Base-by-base conservation (phyloP, 2,888 invertebrate species). In the Papilio protenor region DNA sequence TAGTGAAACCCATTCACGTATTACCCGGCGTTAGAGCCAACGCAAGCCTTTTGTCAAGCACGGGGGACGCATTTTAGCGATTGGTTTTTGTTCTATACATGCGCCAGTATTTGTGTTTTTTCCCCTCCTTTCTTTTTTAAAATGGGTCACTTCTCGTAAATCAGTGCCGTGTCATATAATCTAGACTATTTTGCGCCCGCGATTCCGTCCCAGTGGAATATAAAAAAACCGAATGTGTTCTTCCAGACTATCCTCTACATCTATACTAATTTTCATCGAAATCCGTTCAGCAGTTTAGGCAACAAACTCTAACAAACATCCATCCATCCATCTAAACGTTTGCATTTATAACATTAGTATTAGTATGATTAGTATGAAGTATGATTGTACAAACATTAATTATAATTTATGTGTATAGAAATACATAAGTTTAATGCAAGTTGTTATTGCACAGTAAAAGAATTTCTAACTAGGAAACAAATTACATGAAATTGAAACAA, bases 11-110 rank as follows among this genome's bases (percentile, higher is more conserved):
- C 40, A 33, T 66, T 66, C 66, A n/a, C 66, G 66, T 66, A 66
- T 64, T 66, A 64, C n/a, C n/a, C 64, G 64, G n/a, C 40, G 66
- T 40, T n/a, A 18, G 40, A 66, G 66, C 66, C 10, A 66, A 64
- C 27, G 16, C 61, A 64, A 33, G 40, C 66, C 66, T 66, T 66
- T 66, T 66, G 66, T 66, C 0, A n/a, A 40, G 2, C 66, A 66
- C 66, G n/a, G 66, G 66, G 66, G 66, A 66, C 66, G 66, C 66
- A 40, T 66, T 66, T 66, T 66, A 66, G 66, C 66, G 66, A 66
- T 66, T 66, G 66, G 66, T 66, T 66, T 66, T 66, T 66, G 66
- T 66, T n/a, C 33, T 40, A 66, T 71, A 49, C 47, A 71, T 23
- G 71, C 10, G 8, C 71, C 21, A 52, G 49, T 71, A 71, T 71